These are phyloP conservation scores for Conger conger DNA, from an alignment of 2,113 vertebrate genomes.

Conservation along the genomic window DNA sequence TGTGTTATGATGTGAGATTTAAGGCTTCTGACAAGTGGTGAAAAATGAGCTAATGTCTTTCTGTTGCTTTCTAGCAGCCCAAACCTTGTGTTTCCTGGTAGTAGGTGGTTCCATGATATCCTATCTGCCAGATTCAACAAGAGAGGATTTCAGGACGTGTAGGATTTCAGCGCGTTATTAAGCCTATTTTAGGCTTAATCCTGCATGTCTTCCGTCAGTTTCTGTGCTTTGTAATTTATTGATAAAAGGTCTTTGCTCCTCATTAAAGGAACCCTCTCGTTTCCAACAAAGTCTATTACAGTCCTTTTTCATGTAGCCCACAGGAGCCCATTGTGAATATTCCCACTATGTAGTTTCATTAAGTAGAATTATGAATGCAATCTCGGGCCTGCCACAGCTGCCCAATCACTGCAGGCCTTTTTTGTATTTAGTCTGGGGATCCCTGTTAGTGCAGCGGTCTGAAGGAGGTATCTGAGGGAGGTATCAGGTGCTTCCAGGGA, in stretches of 20 bases:
- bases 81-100: not conserved
- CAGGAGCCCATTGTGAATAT: constrained; percentile 14
- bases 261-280: not conserved
- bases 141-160: not conserved
- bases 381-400: constrained; percentile 11
- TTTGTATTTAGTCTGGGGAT: constrained; percentile 20
- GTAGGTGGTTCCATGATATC: not conserved
- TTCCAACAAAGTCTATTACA: not conserved
- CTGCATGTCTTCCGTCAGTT: not conserved
- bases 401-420: not conserved
- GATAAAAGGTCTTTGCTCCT: not conserved
- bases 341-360: constrained; percentile 24
- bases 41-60: not conserved
- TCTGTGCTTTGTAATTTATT: constrained; percentile 1
- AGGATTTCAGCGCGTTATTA: not conserved
- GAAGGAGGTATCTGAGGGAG: constrained; percentile 5
- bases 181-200: not conserved
- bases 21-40: not conserved
- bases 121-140: not conserved
- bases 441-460: not conserved
- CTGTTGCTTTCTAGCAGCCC: not conserved
- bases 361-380: constrained; percentile 31
- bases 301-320: not conserved
- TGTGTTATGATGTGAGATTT: not conserved
- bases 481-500: not conserved